phyloP scores from a whole-genome alignment of 2,888 invertebrate genomes.

The Andrena camellia region DNA sequence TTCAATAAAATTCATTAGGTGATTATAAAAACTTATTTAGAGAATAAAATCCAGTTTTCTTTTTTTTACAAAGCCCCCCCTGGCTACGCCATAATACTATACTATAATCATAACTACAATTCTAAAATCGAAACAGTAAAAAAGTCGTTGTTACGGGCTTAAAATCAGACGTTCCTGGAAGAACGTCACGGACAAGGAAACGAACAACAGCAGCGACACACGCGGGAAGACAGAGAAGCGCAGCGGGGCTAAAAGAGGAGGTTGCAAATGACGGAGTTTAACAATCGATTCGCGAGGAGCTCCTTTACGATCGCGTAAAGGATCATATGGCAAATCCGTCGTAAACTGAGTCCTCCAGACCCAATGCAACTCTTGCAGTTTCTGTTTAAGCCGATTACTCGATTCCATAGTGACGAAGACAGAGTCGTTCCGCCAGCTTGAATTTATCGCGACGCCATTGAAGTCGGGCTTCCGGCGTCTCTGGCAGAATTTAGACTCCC shows the following conservation, averaged over 20 bases:
- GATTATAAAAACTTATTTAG: too few relatives aligned
- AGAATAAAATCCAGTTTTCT: too few relatives aligned
- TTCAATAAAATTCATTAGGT: too few relatives aligned
- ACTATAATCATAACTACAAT: too few relatives aligned
- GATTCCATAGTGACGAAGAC: slow-evolving; percentile 64
- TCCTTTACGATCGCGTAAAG: slow-evolving; percentile 72
- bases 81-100: too few relatives aligned
- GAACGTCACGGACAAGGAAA: background rate
- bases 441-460: slow-evolving; percentile 62
- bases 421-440: slow-evolving; percentile 39
- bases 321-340: slow-evolving; percentile 70
- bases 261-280: slow-evolving; percentile 59
- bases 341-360: slow-evolving; percentile 61
- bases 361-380: slow-evolving; percentile 41
- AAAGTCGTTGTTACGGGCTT: background rate
- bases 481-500: background rate
- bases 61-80: too few relatives aligned
- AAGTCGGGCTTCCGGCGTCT: slow-evolving; percentile 12
- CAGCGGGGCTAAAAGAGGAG: slow-evolving; percentile 9
- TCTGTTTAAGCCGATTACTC: slow-evolving; percentile 55
- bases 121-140: background rate
- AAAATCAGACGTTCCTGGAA: background rate
- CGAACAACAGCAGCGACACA: slow-evolving; percentile 27
- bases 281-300: slow-evolving; percentile 65
- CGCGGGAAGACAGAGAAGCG: slow-evolving; percentile 9